Base-by-base conservation (phyloP, 1,140 invertebrate species). In the Sarcophaga peregrina region DNA sequence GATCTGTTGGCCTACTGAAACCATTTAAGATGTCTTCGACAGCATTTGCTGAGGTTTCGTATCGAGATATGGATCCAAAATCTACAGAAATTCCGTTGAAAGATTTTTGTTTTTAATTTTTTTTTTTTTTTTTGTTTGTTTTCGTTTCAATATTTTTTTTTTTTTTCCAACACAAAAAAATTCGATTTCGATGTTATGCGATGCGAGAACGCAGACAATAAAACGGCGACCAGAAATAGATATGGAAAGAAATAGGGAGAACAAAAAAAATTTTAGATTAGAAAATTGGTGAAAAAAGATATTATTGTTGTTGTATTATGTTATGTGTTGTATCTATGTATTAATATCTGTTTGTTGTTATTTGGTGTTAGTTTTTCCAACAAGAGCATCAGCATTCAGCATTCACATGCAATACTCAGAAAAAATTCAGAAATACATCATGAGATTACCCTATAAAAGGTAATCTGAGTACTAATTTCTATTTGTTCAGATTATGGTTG, bases 51-150 rank as follows among this genome's bases (percentile, higher is more conserved):
- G 95, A 94, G 86, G 92, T 82, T 93, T 92, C 81, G 94, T 92
- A 89, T 96, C 94, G 83, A 97, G 92, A 91, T 95, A 93, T 62
- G 94, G 93, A 90, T 96, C 95, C 83, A 93, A 92, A 86, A 94
- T 93, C 95, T 96, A 84, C 68, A 52, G 47, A 45, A n/a, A 47
- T 20, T 11, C 78, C 74, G 52, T 81, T 62, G 25, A 80, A 81
- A 81, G 58, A 5, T 13, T 45, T 1, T 80, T 80, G 1, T 1
- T 37, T 37, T 62, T 62, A 37, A 13, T 45, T 1, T 80, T 80
- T n/a, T n/a, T n/a, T n/a, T 62, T 62, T 81, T 45, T 25, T 25
- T 58, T 81, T n/a, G n/a, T n/a, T 62, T 48, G 47, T 75, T 15
- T 47, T 8, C 68, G 25, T 20, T 8, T 37, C 25, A 37, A 37